Conservation (phyloP, 2,797 vertebrate species). For the Poecilia picta region DNA sequence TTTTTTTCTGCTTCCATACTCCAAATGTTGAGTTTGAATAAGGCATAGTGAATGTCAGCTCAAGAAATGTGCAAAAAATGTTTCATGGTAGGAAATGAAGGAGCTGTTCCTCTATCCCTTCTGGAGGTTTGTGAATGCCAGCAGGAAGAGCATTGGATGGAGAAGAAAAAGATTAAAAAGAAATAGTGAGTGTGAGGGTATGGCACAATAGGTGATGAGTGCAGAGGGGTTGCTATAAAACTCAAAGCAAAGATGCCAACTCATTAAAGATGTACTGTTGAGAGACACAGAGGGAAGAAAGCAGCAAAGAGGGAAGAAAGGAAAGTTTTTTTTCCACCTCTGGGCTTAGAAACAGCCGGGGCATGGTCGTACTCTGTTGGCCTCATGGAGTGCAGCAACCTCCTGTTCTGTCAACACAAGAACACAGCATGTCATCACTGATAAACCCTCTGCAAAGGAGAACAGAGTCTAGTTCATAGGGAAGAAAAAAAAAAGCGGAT, state of each 20-base stretch:
- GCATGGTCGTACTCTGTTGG: constrained; percentile 41
- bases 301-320: constrained; percentile 38
- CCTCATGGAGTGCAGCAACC: constrained; percentile 52
- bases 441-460: constrained; percentile 57
- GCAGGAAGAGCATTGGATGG: constrained; percentile 49
- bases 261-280: constrained; percentile 70
- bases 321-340: constrained; percentile 34
- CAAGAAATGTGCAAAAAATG: constrained; percentile 47
- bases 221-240: constrained; percentile 33
- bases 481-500: constrained; percentile 37
- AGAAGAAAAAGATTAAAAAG: constrained; percentile 47
- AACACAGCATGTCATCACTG: constrained; percentile 62
- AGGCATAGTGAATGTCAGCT: constrained; percentile 53
- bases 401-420: constrained; percentile 59
- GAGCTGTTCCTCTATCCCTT: constrained; percentile 49
- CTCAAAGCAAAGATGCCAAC: constrained; percentile 64
- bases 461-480: constrained; percentile 52
- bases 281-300: constrained; percentile 52
- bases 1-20: constrained; percentile 51
- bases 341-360: constrained; percentile 36
- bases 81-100: constrained; percentile 46
- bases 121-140: constrained; percentile 57
- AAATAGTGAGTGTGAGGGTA: constrained; percentile 44
- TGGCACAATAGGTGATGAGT: constrained; percentile 47
- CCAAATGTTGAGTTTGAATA: constrained; percentile 53